These are phyloP conservation scores for Ammospiza nelsoni DNA, from an alignment of 2,113 vertebrate species.

Conservation along the genomic window DNA sequence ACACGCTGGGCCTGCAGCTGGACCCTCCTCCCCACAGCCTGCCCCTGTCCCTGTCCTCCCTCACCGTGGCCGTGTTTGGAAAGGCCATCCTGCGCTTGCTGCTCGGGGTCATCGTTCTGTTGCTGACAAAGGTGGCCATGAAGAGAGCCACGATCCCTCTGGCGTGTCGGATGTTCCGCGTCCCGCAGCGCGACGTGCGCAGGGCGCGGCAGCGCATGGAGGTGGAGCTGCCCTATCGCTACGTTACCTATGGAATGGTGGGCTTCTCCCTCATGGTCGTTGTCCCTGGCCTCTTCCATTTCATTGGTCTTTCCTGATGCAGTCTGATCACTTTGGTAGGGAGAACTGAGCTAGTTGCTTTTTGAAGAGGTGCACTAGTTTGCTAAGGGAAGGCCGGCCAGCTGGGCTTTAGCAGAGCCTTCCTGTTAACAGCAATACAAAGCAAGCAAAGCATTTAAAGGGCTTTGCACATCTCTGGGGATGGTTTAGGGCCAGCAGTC, in stretches of 20 bases:
- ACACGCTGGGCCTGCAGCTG: conserved; percentile 78
- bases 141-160: conserved; percentile 89
- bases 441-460: conserved; percentile 65
- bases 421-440: conserved; percentile 56
- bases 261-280: conserved; percentile 89
- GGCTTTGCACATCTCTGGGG: conserved; percentile 46
- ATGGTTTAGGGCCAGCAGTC: background rate
- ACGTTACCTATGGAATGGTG: conserved; percentile 87
- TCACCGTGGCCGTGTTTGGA: conserved; percentile 74
- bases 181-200: conserved; percentile 79
- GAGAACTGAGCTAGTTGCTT: conserved; percentile 34
- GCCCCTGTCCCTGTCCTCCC: conserved; percentile 75
- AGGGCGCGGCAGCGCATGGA: conserved; percentile 92
- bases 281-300: conserved; percentile 84
- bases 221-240: conserved; percentile 96
- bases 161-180: conserved; percentile 80
- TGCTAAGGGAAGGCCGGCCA: background rate
- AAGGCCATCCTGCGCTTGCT: conserved; percentile 77
- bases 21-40: conserved; percentile 78
- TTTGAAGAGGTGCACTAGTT: conserved; percentile 50
- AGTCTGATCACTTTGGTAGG: background rate
- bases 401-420: conserved; percentile 61
- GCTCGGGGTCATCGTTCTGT: conserved; percentile 83
- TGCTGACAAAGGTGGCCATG: conserved; percentile 82
- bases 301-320: conserved; percentile 82